phyloP scores from a whole-genome alignment of 1,140 invertebrate species.

The Lasioglossum albipes region DNA sequence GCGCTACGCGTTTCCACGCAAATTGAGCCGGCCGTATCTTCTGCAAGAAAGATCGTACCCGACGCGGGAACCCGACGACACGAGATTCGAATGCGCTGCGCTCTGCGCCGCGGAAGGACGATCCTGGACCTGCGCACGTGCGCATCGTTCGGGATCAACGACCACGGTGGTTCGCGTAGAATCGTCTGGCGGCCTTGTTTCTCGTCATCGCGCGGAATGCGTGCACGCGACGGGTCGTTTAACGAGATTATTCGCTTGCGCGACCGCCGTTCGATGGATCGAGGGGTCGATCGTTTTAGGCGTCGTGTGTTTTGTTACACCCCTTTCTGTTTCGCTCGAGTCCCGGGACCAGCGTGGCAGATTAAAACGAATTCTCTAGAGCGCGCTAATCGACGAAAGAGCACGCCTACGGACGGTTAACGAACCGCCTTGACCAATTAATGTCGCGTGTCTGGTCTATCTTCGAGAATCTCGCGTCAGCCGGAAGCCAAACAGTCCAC shows the following conservation, averaged over 20 bases:
- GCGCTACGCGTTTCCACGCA: slow-evolving; percentile 42
- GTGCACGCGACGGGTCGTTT: background rate
- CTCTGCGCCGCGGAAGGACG: background rate
- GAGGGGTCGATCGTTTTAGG: background rate
- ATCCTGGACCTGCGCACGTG: background rate
- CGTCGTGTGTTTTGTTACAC: background rate
- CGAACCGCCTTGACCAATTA: background rate
- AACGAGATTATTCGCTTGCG: slow-evolving; percentile 1
- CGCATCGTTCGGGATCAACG: slow-evolving; percentile 29
- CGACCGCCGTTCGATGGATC: background rate
- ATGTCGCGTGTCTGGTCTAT: too few species aligned
- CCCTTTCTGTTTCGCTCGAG: too few species aligned
- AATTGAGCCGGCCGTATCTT: slow-evolving; percentile 32
- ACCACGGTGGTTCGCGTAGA: slow-evolving; percentile 7
- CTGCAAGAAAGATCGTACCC: slow-evolving; percentile 24
- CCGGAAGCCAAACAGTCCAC: too few species aligned
- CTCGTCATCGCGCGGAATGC: background rate
- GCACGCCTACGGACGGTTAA: background rate
- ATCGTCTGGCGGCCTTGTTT: slow-evolving; percentile 31
- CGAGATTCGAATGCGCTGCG: background rate
- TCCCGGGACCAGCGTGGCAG: too few species aligned
- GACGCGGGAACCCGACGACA: background rate
- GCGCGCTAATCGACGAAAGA: too few species aligned
- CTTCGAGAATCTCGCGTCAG: too few species aligned
- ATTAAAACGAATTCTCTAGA: background rate